A percentile compares a stretch with the other conserved stretches of the same genome.
Evolutionary conservation across 2,797 vertebrate genomes (phyloP).

Genomic region (Rhynchonycteris naso): DNA sequence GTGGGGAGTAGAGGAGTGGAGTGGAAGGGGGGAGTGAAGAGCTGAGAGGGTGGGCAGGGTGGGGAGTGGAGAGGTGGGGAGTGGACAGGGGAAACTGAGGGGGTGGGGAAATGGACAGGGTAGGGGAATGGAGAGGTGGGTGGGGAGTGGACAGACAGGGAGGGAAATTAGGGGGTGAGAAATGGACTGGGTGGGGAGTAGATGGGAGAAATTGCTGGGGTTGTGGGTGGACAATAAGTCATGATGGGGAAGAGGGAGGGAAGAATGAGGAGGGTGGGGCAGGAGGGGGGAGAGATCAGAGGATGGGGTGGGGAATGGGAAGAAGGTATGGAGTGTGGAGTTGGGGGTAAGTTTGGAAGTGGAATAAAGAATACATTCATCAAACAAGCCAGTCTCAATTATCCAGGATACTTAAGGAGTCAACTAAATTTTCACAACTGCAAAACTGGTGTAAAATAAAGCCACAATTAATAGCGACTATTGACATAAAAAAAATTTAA

Average conservation of each 20-base stretch:
- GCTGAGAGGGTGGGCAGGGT: neutral
- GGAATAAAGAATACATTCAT: neutral
- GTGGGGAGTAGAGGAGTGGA: no score
- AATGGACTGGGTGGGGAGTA: no score
- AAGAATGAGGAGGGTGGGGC: no score
- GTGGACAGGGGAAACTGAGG: neutral
- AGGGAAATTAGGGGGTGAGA: no score
- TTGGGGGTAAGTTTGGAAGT: neutral
- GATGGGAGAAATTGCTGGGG: no score
- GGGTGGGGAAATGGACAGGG: neutral
- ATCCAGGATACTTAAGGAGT: neutral
- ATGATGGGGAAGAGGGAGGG: neutral
- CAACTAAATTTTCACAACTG: neutral
- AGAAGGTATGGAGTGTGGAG: neutral
- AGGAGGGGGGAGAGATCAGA: neutral
- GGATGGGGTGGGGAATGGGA: neutral
- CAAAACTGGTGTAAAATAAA: neutral
- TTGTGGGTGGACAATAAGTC: no score
- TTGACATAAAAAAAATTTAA: neutral
- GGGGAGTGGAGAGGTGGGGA: rapidly evolving
- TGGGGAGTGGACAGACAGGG: no score
- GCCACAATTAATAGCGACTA: neutral
- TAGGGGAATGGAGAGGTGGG: no score
- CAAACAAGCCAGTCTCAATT: neutral
- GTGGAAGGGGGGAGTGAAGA: rapidly evolving